Conservation (phyloP, 2,113 vertebrate genomes). For the Protomyctophum bolini region DNA sequence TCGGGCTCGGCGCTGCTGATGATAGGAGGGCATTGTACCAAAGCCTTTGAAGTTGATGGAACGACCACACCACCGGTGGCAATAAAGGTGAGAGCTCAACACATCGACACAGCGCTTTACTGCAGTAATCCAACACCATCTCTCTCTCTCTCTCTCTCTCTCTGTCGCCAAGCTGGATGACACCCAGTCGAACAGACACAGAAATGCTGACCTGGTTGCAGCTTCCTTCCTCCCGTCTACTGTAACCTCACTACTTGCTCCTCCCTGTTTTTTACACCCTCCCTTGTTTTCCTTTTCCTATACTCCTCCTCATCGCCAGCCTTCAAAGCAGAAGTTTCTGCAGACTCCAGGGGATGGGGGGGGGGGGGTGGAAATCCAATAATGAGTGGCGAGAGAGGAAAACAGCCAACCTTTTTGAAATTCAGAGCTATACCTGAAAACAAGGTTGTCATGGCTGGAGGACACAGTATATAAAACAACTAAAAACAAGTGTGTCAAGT, state of each 20-base stretch:
- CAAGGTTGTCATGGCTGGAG: constrained; percentile 37
- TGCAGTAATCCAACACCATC: constrained; percentile 55
- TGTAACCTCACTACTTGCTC: constrained; percentile 27
- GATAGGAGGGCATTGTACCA: too few relatives aligned
- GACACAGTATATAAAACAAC: constrained; percentile 6
- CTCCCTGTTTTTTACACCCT: constrained; percentile 37
- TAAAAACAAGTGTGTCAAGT: constrained; percentile 26
- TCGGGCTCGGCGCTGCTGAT: too few relatives aligned
- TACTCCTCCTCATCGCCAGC: neutral
- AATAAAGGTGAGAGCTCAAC: too few relatives aligned
- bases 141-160: constrained; percentile 12
- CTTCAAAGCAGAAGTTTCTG: constrained; percentile 13
- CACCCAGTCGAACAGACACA: constrained; percentile 31
- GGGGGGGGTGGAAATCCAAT: neutral
- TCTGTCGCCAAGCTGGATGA: constrained; percentile 16
- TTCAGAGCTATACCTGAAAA: constrained; percentile 16
- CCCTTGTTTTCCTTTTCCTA: constrained; percentile 15
- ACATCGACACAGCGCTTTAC: constrained; percentile 31
- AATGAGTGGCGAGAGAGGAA: neutral
- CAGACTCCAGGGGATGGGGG: constrained; percentile 9
- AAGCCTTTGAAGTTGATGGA: too few relatives aligned
- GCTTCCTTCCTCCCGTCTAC: constrained; percentile 33
- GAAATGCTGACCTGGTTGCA: constrained; percentile 61
- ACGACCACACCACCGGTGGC: too few relatives aligned
- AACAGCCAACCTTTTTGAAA: constrained; percentile 28